A percentile compares a stretch with the other conserved stretches of the same genome.
These are phyloP conservation scores for Pangasius larnaudii DNA, from an alignment of 2,797 vertebrate species.

Conservation along the genomic window DNA sequence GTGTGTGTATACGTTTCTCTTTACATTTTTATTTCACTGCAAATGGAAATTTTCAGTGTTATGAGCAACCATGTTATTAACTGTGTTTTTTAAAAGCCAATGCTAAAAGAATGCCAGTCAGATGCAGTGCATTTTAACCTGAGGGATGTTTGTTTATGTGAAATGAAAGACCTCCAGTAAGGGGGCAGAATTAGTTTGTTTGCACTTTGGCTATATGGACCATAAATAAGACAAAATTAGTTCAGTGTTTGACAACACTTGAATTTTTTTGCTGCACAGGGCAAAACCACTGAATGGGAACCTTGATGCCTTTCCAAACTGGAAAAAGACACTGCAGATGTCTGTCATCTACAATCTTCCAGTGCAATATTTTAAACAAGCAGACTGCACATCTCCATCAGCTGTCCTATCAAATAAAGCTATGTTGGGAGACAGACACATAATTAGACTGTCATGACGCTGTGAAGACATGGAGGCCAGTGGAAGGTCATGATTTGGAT, in stretches of 20 bases:
- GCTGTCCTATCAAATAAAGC: constrained; percentile 30
- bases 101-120: neutral
- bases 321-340: constrained; percentile 11
- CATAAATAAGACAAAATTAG: neutral
- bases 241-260: neutral
- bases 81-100: neutral
- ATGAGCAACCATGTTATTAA: neutral
- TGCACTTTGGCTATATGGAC: neutral
- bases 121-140: neutral
- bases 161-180: neutral
- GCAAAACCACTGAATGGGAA: neutral
- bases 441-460: neutral
- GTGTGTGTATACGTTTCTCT: neutral
- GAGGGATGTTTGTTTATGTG: neutral
- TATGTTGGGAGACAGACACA: neutral
- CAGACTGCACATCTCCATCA: neutral
- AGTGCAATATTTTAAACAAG: constrained; percentile 28
- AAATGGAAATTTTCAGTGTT: neutral
- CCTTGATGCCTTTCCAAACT: neutral
- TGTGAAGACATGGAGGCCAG: neutral
- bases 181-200: neutral
- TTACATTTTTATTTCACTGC: neutral
- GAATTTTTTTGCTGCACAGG: neutral
- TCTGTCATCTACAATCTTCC: neutral
- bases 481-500: constrained; percentile 9